Evolutionary conservation across 1,140 invertebrate genomes (phyloP), one percentile per base, ranked within the genome.

Genomic region (Temnothorax curvispinosus): DNA sequence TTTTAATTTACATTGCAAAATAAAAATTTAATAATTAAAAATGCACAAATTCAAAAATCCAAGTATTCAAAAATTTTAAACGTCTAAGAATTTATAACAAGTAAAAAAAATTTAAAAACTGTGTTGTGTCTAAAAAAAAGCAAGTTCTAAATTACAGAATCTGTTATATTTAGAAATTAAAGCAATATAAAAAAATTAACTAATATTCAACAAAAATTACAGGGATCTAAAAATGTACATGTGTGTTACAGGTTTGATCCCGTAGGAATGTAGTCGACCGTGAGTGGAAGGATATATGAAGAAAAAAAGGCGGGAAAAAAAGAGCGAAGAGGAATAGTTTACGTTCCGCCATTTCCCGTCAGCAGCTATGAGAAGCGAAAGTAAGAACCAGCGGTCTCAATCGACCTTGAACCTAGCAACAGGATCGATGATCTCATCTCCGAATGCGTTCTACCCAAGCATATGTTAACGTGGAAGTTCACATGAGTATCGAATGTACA

Each of bases 181-280:
- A 80, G 3, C 1, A 11, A 80, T 38, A 32, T 2, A 18, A 41
- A 54, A 35, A n/a, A 21, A 47, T 38, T 18, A 35, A 64, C 11
- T 38, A 78, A 8, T 65, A 81, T 71, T 13, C 1, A 71, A 35
- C 3, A 27, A 81, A 56, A 7, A 41, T 67, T 80, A 27, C 7
- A 67, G 18, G 21, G 9, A 44, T 21, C 38, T 71, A n/a, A 18
- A 71, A 38, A 71, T 44, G 6, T 50, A 67, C 78, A 67, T 65
- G 84, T 87, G 76, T 77, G 87, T 76, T 90, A 82, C 60, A 85
- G 67, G 81, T 86, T 90, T 88, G 72, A 93, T 91, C 85, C 90
- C 85, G 67, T 58, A 89, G 89, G 90, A 92, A 93, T 93, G 92
- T 88, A 86, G 92, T 92, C 72, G 90, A 78, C 92, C 92, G 74